Evolutionary conservation across 2,888 invertebrate species (phyloP).

Genomic region (Cephus sareptanus): DNA sequence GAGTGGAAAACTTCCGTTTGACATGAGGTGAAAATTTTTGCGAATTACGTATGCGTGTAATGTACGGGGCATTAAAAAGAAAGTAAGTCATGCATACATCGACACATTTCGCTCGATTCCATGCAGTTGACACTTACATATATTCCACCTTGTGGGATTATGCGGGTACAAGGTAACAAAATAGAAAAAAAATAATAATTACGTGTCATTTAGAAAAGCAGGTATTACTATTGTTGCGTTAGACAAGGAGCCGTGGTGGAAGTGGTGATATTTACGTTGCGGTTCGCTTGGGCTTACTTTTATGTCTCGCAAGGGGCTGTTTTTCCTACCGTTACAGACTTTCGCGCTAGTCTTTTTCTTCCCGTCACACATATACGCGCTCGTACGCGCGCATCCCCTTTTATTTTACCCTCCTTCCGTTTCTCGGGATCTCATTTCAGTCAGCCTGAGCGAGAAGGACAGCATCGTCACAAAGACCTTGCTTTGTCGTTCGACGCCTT

Average conservation of each 20-base stretch:
- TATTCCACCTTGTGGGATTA: background rate
- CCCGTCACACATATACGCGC: background rate
- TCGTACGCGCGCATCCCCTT: background rate
- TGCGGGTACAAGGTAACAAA: background rate
- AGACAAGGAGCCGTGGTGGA: slow-evolving; percentile 37
- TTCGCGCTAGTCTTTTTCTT: slow-evolving; percentile 9
- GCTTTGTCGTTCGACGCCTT: slow-evolving; percentile 47
- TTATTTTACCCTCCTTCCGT: slow-evolving; percentile 5
- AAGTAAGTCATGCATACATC: background rate
- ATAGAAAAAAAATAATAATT: background rate
- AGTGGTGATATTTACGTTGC: slow-evolving; percentile 55
- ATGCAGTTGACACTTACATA: background rate
- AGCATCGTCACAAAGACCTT: slow-evolving; percentile 34
- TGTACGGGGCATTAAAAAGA: background rate
- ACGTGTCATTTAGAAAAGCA: background rate
- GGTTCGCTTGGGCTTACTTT: slow-evolving; percentile 56
- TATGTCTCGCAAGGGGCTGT: slow-evolving; percentile 42
- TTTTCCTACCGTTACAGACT: slow-evolving; percentile 9
- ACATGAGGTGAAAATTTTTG: background rate
- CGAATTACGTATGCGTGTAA: background rate
- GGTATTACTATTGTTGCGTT: slow-evolving; percentile 28
- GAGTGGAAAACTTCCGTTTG: background rate
- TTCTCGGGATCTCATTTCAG: slow-evolving; percentile 9
- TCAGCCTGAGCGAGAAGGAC: background rate
- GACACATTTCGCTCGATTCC: background rate